Conservation (phyloP, 2,797 vertebrate species). For the Myotis vivesi region DNA sequence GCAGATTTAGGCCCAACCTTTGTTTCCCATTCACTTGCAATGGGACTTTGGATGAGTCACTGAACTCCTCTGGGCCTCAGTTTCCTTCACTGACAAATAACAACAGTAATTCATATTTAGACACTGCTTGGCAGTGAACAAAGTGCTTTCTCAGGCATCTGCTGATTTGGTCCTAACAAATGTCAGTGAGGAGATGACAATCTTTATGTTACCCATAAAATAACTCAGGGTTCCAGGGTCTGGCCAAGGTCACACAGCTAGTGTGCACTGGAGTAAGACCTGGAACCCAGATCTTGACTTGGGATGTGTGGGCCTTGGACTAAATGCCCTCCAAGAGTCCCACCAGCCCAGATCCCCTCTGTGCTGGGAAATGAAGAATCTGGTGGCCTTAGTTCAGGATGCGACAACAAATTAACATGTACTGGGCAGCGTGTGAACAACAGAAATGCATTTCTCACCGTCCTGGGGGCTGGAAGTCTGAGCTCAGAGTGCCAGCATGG, state of each 20-base stretch:
- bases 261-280: not conserved
- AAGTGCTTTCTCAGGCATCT: not conserved
- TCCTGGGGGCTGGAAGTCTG: not conserved
- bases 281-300: not conserved
- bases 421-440: not conserved
- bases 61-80: not conserved
- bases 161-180: not conserved
- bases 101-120: not conserved
- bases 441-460: not conserved
- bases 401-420: not conserved
- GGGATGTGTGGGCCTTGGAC: not conserved
- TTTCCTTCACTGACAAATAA: conserved; percentile 24
- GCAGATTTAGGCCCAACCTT: not conserved
- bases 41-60: not conserved
- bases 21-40: not conserved
- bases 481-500: not conserved
- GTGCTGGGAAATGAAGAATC: not conserved
- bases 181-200: not conserved
- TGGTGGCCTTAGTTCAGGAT: not conserved
- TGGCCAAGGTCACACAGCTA: not conserved
- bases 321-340: not conserved
- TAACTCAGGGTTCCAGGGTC: not conserved
- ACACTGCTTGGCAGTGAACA: not conserved
- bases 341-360: not conserved
- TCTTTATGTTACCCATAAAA: conserved; percentile 1